Conservation (phyloP, 2,113 vertebrate genomes). For the Labeo catla region DNA sequence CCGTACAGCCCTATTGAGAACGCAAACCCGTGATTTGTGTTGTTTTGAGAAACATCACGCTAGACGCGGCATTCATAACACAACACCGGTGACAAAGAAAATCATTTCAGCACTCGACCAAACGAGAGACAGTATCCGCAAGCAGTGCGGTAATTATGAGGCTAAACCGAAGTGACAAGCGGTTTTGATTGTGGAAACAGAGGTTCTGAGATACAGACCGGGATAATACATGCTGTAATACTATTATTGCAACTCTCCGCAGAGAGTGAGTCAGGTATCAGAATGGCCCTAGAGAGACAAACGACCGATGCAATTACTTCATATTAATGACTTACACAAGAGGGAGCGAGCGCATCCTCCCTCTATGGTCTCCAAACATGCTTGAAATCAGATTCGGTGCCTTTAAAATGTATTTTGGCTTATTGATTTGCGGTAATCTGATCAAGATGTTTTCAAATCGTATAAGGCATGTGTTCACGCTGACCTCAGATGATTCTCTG, state of each 20-base stretch:
- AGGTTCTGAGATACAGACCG: background rate
- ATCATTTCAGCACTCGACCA: background rate
- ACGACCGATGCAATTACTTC: slow-evolving; percentile 4
- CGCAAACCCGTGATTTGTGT: background rate
- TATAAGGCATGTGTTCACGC: background rate
- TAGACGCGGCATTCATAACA: background rate
- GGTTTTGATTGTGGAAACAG: background rate
- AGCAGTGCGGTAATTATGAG: background rate
- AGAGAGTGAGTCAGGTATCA: slow-evolving; percentile 23
- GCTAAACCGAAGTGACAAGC: slow-evolving; percentile 24
- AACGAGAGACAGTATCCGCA: background rate
- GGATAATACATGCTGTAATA: background rate
- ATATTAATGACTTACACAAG: slow-evolving; percentile 4
- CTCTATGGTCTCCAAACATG: background rate
- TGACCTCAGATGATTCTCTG: background rate
- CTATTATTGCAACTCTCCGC: background rate
- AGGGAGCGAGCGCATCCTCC: background rate
- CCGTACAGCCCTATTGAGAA: background rate
- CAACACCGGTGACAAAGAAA: slow-evolving; percentile 1
- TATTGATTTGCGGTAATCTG: slow-evolving; percentile 20
- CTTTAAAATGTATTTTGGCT: slow-evolving; percentile 3
- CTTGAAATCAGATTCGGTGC: background rate
- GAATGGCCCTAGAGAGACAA: background rate
- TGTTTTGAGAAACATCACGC: background rate
- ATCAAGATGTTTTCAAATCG: slow-evolving; percentile 6